phyloP scores from a whole-genome alignment of 2,113 vertebrate genomes.

The Siniperca knerii region DNA sequence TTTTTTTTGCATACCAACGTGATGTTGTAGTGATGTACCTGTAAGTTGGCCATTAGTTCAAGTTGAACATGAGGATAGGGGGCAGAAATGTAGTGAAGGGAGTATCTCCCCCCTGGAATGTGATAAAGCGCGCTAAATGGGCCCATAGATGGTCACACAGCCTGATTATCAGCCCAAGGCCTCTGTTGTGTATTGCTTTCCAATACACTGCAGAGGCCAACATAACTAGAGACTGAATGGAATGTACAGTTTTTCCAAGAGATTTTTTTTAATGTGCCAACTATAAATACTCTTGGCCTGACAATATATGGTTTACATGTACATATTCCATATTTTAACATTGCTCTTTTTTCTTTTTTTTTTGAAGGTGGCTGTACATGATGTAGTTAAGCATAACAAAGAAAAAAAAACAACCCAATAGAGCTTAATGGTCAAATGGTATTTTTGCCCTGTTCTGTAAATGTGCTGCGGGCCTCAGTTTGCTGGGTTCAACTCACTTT shows the following conservation, averaged over 20 bases:
- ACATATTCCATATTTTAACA: constrained; percentile 54
- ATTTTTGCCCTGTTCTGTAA: constrained; percentile 48
- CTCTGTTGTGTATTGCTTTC: constrained; percentile 15
- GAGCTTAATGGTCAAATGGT: constrained; percentile 44
- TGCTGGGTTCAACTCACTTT: constrained; percentile 21
- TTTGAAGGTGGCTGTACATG: constrained; percentile 39
- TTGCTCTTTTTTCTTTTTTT: constrained; percentile 37
- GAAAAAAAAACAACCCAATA: constrained; percentile 28
- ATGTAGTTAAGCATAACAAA: constrained; percentile 42
- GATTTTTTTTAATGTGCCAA: constrained; percentile 85
- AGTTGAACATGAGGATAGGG: not conserved
- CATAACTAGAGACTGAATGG: constrained; percentile 42
- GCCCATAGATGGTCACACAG: constrained; percentile 6
- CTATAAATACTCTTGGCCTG: constrained; percentile 71
- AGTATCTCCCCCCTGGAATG: constrained; percentile 31
- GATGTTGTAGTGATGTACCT: not conserved
- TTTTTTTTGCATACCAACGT: not conserved
- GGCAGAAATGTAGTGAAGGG: not conserved
- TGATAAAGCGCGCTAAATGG: constrained; percentile 34
- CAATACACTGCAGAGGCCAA: constrained; percentile 28
- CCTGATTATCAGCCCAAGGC: not conserved
- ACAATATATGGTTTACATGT: constrained; percentile 75
- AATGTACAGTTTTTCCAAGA: constrained; percentile 69
- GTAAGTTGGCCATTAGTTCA: constrained; percentile 6
- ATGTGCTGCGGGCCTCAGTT: constrained; percentile 38